Evolutionary conservation across 2,797 vertebrate species (phyloP).

Genomic region (Octomys mimax): DNA sequence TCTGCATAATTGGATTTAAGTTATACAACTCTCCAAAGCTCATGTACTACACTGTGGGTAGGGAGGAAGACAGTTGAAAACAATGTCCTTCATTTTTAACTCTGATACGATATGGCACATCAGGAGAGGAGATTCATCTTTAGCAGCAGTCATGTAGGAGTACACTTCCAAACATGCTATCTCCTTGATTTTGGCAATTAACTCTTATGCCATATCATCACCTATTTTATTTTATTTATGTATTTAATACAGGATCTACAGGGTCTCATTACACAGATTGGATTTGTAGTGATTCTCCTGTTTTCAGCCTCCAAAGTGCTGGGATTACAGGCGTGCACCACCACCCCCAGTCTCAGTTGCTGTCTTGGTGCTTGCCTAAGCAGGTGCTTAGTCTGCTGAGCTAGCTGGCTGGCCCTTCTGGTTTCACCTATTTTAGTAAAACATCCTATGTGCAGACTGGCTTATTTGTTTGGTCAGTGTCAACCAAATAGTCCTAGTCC

Average conservation of each 20-base stretch:
- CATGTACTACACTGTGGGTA: background rate
- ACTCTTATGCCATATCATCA: background rate
- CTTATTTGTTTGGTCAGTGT: background rate
- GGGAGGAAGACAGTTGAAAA: background rate
- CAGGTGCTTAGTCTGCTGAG: too few relatives aligned
- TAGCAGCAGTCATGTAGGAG: slow-evolving; percentile 1
- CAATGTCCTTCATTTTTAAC: background rate
- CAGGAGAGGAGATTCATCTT: background rate
- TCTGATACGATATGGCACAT: background rate
- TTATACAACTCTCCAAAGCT: slow-evolving; percentile 35
- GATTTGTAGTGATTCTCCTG: too few relatives aligned
- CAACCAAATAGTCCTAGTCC: slow-evolving; percentile 7
- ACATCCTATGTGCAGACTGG: background rate
- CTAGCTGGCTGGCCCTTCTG: background rate
- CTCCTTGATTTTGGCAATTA: background rate
- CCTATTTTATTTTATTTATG: background rate
- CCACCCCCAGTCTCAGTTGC: too few relatives aligned
- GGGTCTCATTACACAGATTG: too few relatives aligned
- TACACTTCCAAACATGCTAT: slow-evolving; percentile 6
- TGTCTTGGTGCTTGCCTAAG: too few relatives aligned
- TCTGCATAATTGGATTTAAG: slow-evolving; percentile 27
- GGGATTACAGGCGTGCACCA: too few relatives aligned
- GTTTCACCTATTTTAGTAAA: background rate
- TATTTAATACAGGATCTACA: too few relatives aligned
- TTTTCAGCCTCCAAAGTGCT: too few relatives aligned